Evolutionary conservation across 2,113 vertebrate species (phyloP), one percentile per base, ranked within the genome.

Genomic region (Trematocara nigrifrons): DNA sequence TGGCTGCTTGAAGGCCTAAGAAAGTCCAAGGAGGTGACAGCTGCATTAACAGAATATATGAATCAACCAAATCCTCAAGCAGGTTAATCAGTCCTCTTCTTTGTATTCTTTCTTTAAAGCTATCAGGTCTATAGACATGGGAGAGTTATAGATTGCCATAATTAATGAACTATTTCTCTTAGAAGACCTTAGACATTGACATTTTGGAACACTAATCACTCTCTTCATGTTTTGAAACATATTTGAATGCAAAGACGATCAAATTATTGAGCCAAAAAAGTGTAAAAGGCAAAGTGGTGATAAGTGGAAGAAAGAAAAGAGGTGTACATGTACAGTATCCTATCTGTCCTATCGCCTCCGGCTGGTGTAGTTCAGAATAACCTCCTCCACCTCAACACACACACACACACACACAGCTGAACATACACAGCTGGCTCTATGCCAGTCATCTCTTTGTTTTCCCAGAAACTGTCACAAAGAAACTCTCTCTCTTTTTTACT

Each of bases 381-480:
- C 6, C 29, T 7, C 16, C 11, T 16, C 8, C 26, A 33, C 33
- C 74, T 16, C 33, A 29, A 79, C 80, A 10, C 79, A 33, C 57
- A 54, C 51, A 33, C 51, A 26, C 61, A 26, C 59, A 47, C 31
- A 42, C 47, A 10, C 64, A 10, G 10, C 56, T 90, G 91, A 18
- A n/a, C 59, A n/a, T 2, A 64, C 59, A 38, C 59, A 85, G 71
- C 61, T 90, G 89, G 87, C 92, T 82, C 49, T 13, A 22, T 71
- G 82, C 79, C 78, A 83, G 81, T 49, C 84, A 86, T 91, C 93
- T 96, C 89, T 93, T 87, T 88, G 81, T 90, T 82, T 91, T 89
- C 89, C 94, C 90, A 94, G 82, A 81, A 64, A 84, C 88, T 93
- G 93, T 83, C 95, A 89, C 81, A 53, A 93, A 87, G 74, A 56